phyloP scores from a whole-genome alignment of 2,888 invertebrate genomes.

The Oxycera nigricornis region DNA sequence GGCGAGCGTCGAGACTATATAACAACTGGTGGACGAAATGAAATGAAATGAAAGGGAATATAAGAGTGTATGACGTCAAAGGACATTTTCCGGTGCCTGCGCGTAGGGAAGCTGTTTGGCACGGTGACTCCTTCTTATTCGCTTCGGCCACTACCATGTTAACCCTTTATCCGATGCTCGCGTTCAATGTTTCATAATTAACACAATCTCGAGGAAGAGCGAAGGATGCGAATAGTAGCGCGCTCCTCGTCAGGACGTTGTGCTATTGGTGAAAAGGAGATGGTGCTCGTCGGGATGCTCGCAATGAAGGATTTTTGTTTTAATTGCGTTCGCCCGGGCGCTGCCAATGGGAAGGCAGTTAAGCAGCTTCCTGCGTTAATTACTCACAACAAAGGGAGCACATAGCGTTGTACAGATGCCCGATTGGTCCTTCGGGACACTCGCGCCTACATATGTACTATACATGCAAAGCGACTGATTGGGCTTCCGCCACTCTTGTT shows the following conservation, averaged over 20 bases:
- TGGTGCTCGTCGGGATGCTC: neutral
- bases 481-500: neutral
- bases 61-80: too few relatives aligned
- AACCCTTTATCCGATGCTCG: neutral
- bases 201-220: neutral
- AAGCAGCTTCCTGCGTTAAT: neutral
- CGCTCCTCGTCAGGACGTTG: neutral
- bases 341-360: constrained; percentile 2
- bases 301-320: neutral
- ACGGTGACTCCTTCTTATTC: too few relatives aligned
- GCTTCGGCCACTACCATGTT: neutral
- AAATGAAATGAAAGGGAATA: too few relatives aligned
- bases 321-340: neutral
- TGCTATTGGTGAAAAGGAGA: neutral
- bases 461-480: neutral
- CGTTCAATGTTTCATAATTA: neutral
- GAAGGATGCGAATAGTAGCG: neutral
- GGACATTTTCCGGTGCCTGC: too few relatives aligned
- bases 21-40: too few relatives aligned
- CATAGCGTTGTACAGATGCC: neutral
- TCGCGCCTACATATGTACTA: neutral
- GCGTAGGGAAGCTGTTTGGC: too few relatives aligned
- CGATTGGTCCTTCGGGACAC: neutral
- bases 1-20: too few relatives aligned
- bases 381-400: neutral